Evolutionary conservation across 2,113 vertebrate genomes (phyloP).

Genomic region (Hippocampus comes): DNA sequence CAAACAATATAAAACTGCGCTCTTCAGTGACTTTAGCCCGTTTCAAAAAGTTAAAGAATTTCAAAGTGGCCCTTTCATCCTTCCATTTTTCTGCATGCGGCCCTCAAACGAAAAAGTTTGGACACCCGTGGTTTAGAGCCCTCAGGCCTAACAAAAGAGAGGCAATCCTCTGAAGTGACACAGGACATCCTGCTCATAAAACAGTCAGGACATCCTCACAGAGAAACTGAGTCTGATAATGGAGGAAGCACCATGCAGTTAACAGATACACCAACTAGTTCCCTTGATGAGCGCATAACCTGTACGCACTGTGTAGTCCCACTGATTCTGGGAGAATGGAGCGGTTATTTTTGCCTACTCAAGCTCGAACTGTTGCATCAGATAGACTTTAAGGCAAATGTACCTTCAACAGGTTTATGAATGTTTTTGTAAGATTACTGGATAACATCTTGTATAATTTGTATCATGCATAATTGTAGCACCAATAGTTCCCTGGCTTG

Average conservation of each 20-base stretch:
- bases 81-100: no score
- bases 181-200: slow-evolving; percentile 67
- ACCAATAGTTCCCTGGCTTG: neutral
- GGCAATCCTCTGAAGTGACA: slow-evolving; percentile 40
- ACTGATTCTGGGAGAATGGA: slow-evolving; percentile 10
- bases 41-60: no score
- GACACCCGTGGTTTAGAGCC: slow-evolving; percentile 37
- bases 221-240: slow-evolving; percentile 51
- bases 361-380: slow-evolving; percentile 18
- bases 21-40: no score
- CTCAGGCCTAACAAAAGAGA: slow-evolving; percentile 49
- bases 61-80: no score
- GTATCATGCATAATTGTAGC: no score
- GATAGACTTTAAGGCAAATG: slow-evolving; percentile 15
- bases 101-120: no score
- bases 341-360: slow-evolving; percentile 34
- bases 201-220: slow-evolving; percentile 49
- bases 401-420: slow-evolving; percentile 21
- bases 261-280: slow-evolving; percentile 19
- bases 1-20: no score
- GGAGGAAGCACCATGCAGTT: slow-evolving; percentile 35
- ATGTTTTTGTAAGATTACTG: slow-evolving; percentile 21
- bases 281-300: slow-evolving; percentile 18
- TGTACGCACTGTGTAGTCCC: slow-evolving; percentile 11
- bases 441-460: slow-evolving; percentile 1